phyloP scores from a whole-genome alignment of 1,140 invertebrate species.

The Drosophila pachea region DNA sequence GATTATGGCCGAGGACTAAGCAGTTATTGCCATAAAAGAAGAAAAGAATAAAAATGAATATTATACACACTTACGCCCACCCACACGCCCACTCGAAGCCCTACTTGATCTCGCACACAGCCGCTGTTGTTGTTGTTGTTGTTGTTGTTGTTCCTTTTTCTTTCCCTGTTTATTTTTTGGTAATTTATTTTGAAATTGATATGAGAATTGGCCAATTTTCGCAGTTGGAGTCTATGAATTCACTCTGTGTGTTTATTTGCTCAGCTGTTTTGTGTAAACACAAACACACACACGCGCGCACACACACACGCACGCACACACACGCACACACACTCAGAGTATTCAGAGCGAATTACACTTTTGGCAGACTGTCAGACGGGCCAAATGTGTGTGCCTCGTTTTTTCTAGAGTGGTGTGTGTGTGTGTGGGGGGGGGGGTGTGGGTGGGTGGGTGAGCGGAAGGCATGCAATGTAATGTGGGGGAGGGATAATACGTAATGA shows the following conservation, averaged over 20 bases:
- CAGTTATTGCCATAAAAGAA: constrained; percentile 31
- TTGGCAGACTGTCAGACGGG: constrained; percentile 7
- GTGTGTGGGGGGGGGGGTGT: background rate
- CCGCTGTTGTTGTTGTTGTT: constrained; percentile 4
- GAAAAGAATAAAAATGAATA: constrained; percentile 48
- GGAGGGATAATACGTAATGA: background rate
- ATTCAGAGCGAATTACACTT: constrained; percentile 5
- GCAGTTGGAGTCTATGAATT: constrained; percentile 8
- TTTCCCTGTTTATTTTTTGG: background rate
- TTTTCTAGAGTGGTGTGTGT: background rate
- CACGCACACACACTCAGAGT: too few relatives aligned
- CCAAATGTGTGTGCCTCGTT: background rate
- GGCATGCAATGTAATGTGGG: too few relatives aligned
- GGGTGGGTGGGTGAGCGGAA: background rate
- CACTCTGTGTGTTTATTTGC: constrained; percentile 29
- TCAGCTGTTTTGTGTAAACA: constrained; percentile 31
- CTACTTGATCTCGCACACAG: constrained; percentile 21
- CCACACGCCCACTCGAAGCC: background rate
- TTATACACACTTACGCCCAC: background rate
- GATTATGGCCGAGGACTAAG: constrained; percentile 31
- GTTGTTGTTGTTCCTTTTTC: constrained; percentile 15
- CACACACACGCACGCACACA: too few relatives aligned
- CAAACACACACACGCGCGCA: too few relatives aligned
- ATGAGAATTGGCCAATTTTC: constrained; percentile 17
- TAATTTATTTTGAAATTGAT: constrained; percentile 37